Base-by-base conservation (phyloP, 2,113 vertebrate species). In the Leptodactylus fuscus region DNA sequence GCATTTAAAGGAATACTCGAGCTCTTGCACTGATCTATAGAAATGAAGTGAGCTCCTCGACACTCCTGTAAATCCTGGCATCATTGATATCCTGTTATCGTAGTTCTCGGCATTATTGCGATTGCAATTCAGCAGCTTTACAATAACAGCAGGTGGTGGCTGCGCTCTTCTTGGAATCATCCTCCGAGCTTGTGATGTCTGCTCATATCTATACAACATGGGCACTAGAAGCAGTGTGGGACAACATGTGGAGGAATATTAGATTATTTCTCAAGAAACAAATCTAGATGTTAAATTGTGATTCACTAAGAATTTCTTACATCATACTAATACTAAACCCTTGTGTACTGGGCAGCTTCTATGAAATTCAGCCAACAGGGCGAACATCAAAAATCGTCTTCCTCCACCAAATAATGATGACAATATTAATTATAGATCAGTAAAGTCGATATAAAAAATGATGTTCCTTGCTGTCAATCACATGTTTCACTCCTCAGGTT, bases 71-170 rank as follows among this genome's bases (percentile, higher is more conserved):
- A 60, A 60, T 41, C n/a, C 49, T 75, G 38, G 51, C 71, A 60
- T 10, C 29, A 32, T 75, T 22, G 32, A 22, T 16, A 49, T 76
- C 20, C 53, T 46, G 71, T 84, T 84, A 48, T 62, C 12, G 6
- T 36, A n/a, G 60, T 49, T 84, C 55, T 84, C 24, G 48, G 41
- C 16, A 48, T 65, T 75, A 65, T 84, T 11, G 53, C 24, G 20
- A 60, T 55, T 55, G n/a, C 22, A 53, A 24, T 11, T 60, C 34
- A 60, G 22, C 36, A 46, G 70, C 18, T 29, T 74, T 55, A 74
- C 51, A 83, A 83, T 76, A 84, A 84, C 38, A 76, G 16, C 82
- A 84, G 71, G 49, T 76, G 82, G 71, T 75, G 53, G 53, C 55
- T 29, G 58, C 38, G 53, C 41, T 76, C 82, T 48, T 62, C 82